phyloP scores from a whole-genome alignment of 2,797 vertebrate species.

The Enoplosus armatus region DNA sequence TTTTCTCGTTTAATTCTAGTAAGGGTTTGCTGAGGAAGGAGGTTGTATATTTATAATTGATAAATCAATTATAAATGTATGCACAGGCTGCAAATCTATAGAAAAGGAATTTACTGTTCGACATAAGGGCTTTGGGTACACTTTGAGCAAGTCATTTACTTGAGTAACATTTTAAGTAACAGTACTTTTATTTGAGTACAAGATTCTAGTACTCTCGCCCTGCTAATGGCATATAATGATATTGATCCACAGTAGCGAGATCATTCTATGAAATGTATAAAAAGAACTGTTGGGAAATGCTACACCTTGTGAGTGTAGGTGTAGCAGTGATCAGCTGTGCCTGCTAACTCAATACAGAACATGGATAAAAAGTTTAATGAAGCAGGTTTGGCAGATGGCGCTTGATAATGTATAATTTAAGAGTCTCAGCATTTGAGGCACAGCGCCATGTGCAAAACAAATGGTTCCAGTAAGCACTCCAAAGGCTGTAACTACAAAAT shows the following conservation, averaged over 20 bases:
- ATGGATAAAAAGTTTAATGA: slow-evolving; percentile 11
- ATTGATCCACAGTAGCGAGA: neutral
- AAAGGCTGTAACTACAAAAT: slow-evolving; percentile 2
- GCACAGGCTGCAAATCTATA: too few relatives aligned
- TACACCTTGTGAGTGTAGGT: slow-evolving; percentile 1
- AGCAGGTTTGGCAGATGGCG: slow-evolving; percentile 29
- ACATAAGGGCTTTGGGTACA: too few relatives aligned
- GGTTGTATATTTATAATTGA: too few relatives aligned
- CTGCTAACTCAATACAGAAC: neutral
- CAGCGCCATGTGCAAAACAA: slow-evolving; percentile 11
- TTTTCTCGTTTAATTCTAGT: neutral
- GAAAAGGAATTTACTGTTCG: too few relatives aligned
- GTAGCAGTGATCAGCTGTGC: slow-evolving; percentile 7
- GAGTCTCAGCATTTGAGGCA: neutral
- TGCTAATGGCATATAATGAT: neutral
- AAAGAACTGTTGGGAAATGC: slow-evolving; percentile 1
- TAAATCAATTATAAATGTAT: too few relatives aligned
- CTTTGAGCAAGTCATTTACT: too few relatives aligned
- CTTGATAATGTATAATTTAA: slow-evolving; percentile 20
- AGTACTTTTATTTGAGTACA: neutral
- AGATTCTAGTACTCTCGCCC: neutral
- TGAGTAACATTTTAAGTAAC: too few relatives aligned
- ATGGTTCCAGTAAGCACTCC: slow-evolving; percentile 5
- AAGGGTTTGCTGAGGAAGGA: too few relatives aligned
- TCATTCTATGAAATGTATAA: neutral